Conservation (phyloP, 2,888 invertebrate genomes). For the Alcis repandata region DNA sequence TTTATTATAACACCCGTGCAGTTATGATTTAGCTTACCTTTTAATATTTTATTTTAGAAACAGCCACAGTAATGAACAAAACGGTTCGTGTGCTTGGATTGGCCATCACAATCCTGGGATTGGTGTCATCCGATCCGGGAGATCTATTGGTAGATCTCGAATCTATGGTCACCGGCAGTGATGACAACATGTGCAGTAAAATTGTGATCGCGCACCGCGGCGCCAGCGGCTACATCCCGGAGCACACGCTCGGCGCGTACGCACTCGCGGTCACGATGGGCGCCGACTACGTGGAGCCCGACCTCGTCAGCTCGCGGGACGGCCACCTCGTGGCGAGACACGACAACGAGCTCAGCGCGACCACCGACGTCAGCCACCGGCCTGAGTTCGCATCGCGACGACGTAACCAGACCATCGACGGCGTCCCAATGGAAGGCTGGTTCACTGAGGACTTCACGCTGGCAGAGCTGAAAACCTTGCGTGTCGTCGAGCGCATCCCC, state of each 20-base stretch:
- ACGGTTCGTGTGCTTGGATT: constrained; percentile 2
- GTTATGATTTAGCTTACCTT: background rate
- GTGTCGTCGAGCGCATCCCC: constrained; percentile 71
- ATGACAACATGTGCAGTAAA: constrained; percentile 46
- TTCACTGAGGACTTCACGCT: constrained; percentile 80
- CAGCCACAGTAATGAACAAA: constrained; percentile 10
- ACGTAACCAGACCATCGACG: constrained; percentile 68
- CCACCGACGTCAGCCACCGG: constrained; percentile 68
- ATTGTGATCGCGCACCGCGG: constrained; percentile 45
- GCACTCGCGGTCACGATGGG: constrained; percentile 78
- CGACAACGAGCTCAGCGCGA: constrained; percentile 73
- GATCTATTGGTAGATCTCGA: constrained; percentile 10
- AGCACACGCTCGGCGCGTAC: constrained; percentile 79
- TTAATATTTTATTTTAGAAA: constrained; percentile 9
- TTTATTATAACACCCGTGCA: too few relatives aligned
- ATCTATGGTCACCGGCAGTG: constrained; percentile 1
- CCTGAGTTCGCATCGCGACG: constrained; percentile 69
- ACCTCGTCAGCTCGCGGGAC: constrained; percentile 78
- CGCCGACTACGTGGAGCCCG: constrained; percentile 79
- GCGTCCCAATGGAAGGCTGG: constrained; percentile 68
- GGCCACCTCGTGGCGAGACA: constrained; percentile 73
- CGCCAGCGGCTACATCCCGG: constrained; percentile 62
- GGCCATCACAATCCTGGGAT: constrained; percentile 8
- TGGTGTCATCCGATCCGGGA: constrained; percentile 9
- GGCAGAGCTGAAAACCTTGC: constrained; percentile 73